Evolutionary conservation across 2,888 invertebrate genomes (phyloP).

Genomic region (Pristionchus entomophagus): DNA sequence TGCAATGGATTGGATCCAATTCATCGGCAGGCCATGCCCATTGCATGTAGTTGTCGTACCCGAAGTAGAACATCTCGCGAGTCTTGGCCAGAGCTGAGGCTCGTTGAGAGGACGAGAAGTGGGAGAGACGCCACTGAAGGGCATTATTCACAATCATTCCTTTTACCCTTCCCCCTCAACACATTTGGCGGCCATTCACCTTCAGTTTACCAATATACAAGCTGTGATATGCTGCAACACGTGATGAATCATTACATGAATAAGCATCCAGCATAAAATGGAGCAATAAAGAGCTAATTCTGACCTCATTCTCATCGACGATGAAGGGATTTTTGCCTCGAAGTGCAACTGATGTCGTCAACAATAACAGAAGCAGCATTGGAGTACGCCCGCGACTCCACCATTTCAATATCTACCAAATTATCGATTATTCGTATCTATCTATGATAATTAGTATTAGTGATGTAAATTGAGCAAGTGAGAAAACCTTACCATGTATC

Average conservation of each 20-base stretch:
- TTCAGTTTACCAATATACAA: too few relatives aligned
- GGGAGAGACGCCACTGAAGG: constrained; percentile 25
- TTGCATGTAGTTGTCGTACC: constrained; percentile 81
- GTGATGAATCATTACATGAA: too few relatives aligned
- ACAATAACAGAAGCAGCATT: background rate
- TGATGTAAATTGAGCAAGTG: background rate
- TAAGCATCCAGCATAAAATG: too few relatives aligned
- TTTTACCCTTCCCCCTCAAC: too few relatives aligned
- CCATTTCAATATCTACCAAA: background rate
- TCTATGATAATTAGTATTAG: background rate
- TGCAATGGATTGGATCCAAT: constrained; percentile 82
- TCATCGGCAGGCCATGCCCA: constrained; percentile 82
- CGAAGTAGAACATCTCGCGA: constrained; percentile 73
- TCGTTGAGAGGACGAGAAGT: constrained; percentile 13
- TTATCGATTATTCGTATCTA: background rate
- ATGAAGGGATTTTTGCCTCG: constrained; percentile 50
- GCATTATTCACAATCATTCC: background rate
- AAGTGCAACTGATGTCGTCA: background rate
- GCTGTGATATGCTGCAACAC: too few relatives aligned
- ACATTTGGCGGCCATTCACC: too few relatives aligned
- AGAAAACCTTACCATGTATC: background rate
- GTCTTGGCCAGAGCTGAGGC: constrained; percentile 58
- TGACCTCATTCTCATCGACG: constrained; percentile 50
- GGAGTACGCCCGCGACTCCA: background rate
- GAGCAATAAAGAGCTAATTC: background rate